Conservation (phyloP, 2,113 vertebrate genomes). For the Osmerus eperlanus region DNA sequence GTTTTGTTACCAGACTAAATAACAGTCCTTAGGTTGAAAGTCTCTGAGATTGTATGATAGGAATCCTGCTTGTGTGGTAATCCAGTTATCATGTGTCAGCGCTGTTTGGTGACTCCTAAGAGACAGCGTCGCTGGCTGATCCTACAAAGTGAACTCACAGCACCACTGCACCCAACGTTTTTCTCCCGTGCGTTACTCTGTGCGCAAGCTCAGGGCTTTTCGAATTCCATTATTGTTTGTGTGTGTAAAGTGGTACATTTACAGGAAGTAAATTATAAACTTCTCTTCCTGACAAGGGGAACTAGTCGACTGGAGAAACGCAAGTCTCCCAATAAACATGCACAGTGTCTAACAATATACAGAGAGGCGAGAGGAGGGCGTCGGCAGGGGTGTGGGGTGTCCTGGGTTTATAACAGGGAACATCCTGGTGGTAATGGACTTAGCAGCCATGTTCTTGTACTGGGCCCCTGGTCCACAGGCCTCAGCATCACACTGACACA, state of each 20-base stretch:
- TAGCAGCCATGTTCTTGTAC: not conserved
- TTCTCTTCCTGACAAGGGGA: conserved; percentile 21
- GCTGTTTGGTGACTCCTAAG: not conserved
- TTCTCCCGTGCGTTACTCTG: not conserved
- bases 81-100: not conserved
- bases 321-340: conserved; percentile 16
- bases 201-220: too few relatives aligned
- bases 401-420: conserved; percentile 5
- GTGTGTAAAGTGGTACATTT: conserved; percentile 20
- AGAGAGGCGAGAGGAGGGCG: not conserved
- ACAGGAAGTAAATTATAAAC: conserved; percentile 46
- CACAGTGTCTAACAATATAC: conserved; percentile 3
- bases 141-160: conserved; percentile 11
- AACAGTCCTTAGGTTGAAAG: too few relatives aligned
- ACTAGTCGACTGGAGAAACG: conserved; percentile 9
- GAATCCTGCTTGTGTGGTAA: conserved; percentile 4
- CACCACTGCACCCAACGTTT: not conserved
- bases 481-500: not conserved
- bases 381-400: not conserved
- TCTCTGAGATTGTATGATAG: not conserved
- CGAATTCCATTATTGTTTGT: conserved; percentile 12
- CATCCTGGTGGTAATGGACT: conserved; percentile 12
- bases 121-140: not conserved
- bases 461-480: not conserved
- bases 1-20: too few relatives aligned